Evolutionary conservation across 2,797 vertebrate species (phyloP).

Genomic region (Gymnodraco acuticeps): DNA sequence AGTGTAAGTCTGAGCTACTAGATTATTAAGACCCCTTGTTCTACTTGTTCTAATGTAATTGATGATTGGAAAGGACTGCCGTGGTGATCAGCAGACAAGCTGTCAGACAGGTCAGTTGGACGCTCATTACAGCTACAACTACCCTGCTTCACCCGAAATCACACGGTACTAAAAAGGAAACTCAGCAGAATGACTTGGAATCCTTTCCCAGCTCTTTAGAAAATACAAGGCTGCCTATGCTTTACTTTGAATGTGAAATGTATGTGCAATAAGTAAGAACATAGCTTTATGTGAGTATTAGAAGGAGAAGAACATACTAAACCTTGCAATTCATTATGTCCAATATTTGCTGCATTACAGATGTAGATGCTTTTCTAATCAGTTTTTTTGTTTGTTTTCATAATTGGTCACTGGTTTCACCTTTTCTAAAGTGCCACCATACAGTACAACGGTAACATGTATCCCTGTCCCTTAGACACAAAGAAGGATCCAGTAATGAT

Average conservation of each 20-base stretch:
- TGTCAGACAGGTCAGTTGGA: constrained; percentile 15
- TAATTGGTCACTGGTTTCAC: constrained; percentile 27
- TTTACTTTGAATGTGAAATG: neutral
- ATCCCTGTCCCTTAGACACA: constrained; percentile 12
- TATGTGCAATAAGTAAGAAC: neutral
- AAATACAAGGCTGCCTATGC: neutral
- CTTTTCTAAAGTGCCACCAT: constrained; percentile 9
- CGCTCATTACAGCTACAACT: constrained; percentile 23
- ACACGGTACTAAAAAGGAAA: neutral
- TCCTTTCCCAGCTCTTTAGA: constrained; percentile 1
- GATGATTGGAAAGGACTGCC: constrained; percentile 7
- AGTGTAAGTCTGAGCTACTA: constrained; percentile 1
- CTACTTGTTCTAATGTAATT: constrained; percentile 23
- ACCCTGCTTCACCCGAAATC: constrained; percentile 4
- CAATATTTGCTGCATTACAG: constrained; percentile 17
- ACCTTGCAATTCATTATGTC: neutral
- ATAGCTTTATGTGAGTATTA: neutral
- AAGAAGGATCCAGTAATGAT: constrained; percentile 30
- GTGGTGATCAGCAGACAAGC: constrained; percentile 10
- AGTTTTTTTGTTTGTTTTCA: neutral
- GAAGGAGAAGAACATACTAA: neutral
- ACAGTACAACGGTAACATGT: constrained; percentile 18
- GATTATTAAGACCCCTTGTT: constrained; percentile 17
- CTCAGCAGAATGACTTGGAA: constrained; percentile 4
- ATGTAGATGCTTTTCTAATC: neutral